Base-by-base conservation (phyloP, 1,140 invertebrate species). In the Venustaconcha ellipsiformis region DNA sequence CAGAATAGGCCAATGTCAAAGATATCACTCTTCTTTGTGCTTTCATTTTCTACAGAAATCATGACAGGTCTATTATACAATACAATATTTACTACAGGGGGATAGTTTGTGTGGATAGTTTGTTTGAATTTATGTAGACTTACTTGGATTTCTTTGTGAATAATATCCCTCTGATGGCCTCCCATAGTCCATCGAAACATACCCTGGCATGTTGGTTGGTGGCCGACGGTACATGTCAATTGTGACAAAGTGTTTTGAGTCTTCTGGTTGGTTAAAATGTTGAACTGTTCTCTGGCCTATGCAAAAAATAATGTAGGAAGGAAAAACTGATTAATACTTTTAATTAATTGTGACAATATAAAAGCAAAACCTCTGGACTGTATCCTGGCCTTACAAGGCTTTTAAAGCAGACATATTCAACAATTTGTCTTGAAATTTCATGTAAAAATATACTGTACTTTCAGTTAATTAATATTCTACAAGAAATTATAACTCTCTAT, bases 161-260 rank as follows among this genome's bases (percentile, higher is more conserved):
- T 89, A 89, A 72, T 89, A 90, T 18, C 88, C 88, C 63, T 88
- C 82, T n/a, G 78, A 76, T 30, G 89, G 88, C 66, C 89, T 74
- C 1, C 89, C 89, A 80, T 86, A 82, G 70, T 87, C 84, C 71
- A 86, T 83, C 37, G 82, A 79, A 55, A 88, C 81, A 66, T 76
- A 69, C 15, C 88, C 87, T 15, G 84, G 76, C 57, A 83, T 67
- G 58, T 89, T 89, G 23, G 88, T 89, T n/a, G 86, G 84, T 18
- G 81, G 83, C 70, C 88, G 72, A 59, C 84, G 78, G 76, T 89
- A 90, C 76, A 88, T 78, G 59, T 89, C 88, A 65, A 88, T 88
- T 64, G 81, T 88, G 3, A 84, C 70, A 75, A 84, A 89, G 56
- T 84, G 76, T 59, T 88, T 82, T 17, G 82, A 68, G 65, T 88